These are phyloP conservation scores for Sinotaia quadrata DNA, from an alignment of 2,888 invertebrate species.

Conservation along the genomic window DNA sequence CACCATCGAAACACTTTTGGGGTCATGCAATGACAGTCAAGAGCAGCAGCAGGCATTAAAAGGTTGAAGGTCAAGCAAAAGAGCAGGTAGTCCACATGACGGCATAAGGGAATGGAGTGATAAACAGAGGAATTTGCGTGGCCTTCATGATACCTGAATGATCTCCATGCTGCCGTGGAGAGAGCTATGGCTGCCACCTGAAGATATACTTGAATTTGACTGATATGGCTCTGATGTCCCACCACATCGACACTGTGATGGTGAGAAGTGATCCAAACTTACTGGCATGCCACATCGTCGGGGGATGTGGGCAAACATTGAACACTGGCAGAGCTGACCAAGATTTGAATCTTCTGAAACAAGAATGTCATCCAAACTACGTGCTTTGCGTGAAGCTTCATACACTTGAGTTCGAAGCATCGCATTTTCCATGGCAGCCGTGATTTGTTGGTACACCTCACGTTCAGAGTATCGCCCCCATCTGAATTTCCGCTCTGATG, in stretches of 20 bases:
- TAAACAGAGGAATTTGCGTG: background rate
- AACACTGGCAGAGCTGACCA: conserved; percentile 37
- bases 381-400: conserved; percentile 64
- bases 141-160: conserved; percentile 67
- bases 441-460: conserved; percentile 62
- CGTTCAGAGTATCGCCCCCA: conserved; percentile 60
- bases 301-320: conserved; percentile 49
- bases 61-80: background rate
- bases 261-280: conserved; percentile 51
- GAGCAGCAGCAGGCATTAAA: background rate
- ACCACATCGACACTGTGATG: conserved; percentile 54
- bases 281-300: conserved; percentile 49
- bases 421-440: conserved; percentile 65
- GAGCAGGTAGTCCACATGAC: background rate
- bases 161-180: conserved; percentile 68
- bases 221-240: conserved; percentile 64
- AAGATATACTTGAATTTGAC: conserved; percentile 70
- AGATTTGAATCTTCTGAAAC: conserved; percentile 50
- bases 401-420: conserved; percentile 61
- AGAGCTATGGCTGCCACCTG: conserved; percentile 68
- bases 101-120: background rate
- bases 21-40: too few species aligned
- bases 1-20: too few species aligned
- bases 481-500: conserved; percentile 46
- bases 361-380: conserved; percentile 70